phyloP scores from a whole-genome alignment of 1,140 invertebrate species.

The Diabrotica virgifera region DNA sequence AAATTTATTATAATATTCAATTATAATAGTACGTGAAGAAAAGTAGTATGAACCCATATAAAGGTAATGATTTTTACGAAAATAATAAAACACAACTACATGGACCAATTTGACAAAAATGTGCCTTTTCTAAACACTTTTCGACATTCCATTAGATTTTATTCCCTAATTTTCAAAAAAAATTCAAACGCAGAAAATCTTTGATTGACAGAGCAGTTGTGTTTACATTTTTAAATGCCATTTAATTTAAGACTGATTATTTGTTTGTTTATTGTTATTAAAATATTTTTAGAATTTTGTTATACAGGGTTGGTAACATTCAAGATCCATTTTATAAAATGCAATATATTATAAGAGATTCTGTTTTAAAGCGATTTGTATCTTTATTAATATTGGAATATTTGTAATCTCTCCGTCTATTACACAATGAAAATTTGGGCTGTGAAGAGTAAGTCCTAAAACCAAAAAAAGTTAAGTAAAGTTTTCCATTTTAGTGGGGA shows the following conservation, averaged over 20 bases:
- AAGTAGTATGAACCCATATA: too few relatives aligned
- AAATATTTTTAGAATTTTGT: conserved; percentile 28
- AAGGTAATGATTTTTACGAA: neutral
- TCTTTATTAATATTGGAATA: too few relatives aligned
- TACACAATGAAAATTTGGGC: too few relatives aligned
- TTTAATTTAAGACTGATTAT: conserved; percentile 44
- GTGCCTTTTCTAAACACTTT: conserved; percentile 17
- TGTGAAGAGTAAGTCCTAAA: too few relatives aligned
- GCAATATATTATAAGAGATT: too few relatives aligned
- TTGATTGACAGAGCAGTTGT: conserved; percentile 19
- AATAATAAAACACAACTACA: conserved; percentile 12
- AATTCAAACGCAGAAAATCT: neutral
- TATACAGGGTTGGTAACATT: neutral
- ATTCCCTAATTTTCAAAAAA: conserved; percentile 7
- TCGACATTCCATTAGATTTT: conserved; percentile 37
- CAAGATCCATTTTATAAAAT: too few relatives aligned
- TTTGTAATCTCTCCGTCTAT: too few relatives aligned
- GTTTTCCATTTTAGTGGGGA: too few relatives aligned
- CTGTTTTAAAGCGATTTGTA: too few relatives aligned
- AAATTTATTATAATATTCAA: too few relatives aligned
- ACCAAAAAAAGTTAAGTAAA: too few relatives aligned
- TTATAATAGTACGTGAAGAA: too few relatives aligned
- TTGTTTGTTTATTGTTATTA: conserved; percentile 34
- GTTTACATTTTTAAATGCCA: conserved; percentile 36
- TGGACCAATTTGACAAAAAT: conserved; percentile 14